phyloP scores from a whole-genome alignment of 2,797 vertebrate species.

The Fratercula arctica region DNA sequence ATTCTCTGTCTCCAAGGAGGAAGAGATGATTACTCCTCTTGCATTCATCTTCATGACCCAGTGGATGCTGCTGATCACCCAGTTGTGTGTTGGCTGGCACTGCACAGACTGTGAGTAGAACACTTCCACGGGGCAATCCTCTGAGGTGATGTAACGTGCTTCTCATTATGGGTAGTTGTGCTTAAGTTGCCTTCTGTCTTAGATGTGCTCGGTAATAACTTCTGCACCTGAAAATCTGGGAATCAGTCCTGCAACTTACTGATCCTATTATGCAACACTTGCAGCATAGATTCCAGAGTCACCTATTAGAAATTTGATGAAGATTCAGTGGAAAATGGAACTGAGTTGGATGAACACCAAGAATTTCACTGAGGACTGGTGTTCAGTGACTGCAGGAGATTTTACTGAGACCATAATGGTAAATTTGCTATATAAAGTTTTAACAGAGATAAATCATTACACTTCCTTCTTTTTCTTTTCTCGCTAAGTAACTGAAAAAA shows the following conservation, averaged over 20 bases:
- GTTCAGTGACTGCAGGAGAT: background rate
- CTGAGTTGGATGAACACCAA: background rate
- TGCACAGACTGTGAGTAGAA: slow-evolving; percentile 10
- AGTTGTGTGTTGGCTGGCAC: background rate
- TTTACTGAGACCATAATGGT: background rate
- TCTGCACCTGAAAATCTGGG: background rate
- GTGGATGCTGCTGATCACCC: background rate
- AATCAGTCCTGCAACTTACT: background rate
- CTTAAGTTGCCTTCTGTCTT: background rate
- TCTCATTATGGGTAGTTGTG: background rate
- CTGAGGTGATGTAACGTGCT: background rate
- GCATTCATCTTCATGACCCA: background rate
- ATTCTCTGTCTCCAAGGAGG: background rate
- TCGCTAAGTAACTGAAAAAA: background rate
- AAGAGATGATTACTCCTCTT: background rate
- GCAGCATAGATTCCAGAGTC: background rate
- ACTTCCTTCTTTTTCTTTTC: background rate
- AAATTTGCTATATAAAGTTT: background rate
- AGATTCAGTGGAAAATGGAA: background rate
- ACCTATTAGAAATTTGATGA: background rate
- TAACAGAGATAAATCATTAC: background rate
- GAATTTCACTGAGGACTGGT: background rate
- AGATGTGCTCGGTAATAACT: background rate
- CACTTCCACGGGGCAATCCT: background rate
- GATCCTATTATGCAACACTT: background rate